These are phyloP conservation scores for Miichthys miiuy DNA, from an alignment of 2,797 vertebrate genomes.

Conservation along the genomic window DNA sequence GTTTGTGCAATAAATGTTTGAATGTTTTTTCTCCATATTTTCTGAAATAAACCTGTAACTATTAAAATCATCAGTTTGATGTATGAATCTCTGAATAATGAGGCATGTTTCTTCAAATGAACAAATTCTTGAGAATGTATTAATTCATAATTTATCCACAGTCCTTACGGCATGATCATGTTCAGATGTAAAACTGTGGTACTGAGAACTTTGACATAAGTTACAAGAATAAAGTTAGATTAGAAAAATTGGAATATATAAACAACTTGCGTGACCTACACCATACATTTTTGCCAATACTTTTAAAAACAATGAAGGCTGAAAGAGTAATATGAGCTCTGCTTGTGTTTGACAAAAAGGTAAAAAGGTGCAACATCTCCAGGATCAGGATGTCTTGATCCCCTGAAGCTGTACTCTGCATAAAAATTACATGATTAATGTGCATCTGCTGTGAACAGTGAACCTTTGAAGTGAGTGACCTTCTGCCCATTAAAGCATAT, in stretches of 20 bases:
- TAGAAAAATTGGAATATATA: not conserved
- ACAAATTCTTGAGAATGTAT: not conserved
- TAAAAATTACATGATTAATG: not conserved
- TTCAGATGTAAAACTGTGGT: not conserved
- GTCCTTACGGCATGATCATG: not conserved
- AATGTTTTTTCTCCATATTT: constrained; percentile 4
- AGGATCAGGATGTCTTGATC: not conserved
- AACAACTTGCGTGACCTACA: not conserved
- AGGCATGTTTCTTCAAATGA: not conserved
- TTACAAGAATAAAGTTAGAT: not conserved
- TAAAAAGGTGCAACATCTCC: not conserved
- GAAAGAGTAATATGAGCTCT: not conserved
- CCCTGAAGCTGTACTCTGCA: not conserved
- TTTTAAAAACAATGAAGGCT: not conserved
- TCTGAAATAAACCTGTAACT: constrained; percentile 21
- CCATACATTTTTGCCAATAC: not conserved
- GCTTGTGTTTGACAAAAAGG: not conserved
- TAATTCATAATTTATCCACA: not conserved
- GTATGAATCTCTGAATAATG: not conserved
- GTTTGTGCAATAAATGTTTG: constrained; percentile 32
- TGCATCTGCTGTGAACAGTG: not conserved
- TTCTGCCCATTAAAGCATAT: not conserved
- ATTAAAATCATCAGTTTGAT: not conserved
- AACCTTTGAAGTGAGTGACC: not conserved
- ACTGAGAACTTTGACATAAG: not conserved